Base-by-base conservation (phyloP, 2,113 vertebrate genomes). In the Brienomyrus brachyistius region DNA sequence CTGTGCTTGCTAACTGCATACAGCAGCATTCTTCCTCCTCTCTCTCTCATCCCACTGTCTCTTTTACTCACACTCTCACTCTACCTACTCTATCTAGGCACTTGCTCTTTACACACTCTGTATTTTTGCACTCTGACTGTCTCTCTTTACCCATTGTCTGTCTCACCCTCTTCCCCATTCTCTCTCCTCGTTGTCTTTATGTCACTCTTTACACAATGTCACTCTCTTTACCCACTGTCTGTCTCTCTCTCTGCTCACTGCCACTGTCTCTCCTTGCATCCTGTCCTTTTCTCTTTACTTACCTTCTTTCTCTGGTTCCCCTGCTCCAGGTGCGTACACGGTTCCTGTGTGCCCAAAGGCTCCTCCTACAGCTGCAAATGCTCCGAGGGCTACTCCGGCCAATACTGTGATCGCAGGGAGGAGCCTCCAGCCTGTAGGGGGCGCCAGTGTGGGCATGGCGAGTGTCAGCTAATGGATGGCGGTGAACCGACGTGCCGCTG, bases 401-500 rank as follows among this genome's bases (percentile, higher is more conserved):
- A 77, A 77, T 95, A 95, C 93, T 99, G 98, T 3, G 97, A 99
- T 90, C 94, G 92, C 90, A 96, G 93, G 90, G 97, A 97, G 90
- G 97, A 98, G 43, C 96, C 97, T 15, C 88, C 91, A 0, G 95
- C 96, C 93, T 99, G 98, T 94, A 96, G 96, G 91, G 95, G 95
- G 94, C 91, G 95, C 89, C 96, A 95, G 90, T 99, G 98, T 88
- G 95, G 92, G 89, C 97, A 97, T 0, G 98, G 98, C 27, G 97
- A 98, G 92, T 99, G 98, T 91, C 97, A 94, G 0, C 9, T 97
- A 83, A 96, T 96, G 0, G 97, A 97, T 43, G 94, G 43, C 0
- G 97, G 97, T 35, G 95, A 96, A 47, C 96, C 97, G 2, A 91
- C 93, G 88, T 99, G 98, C 35, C 95, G 97, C 84, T 99, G 98